These are phyloP conservation scores for Pollenia labialis DNA, from an alignment of 2,888 invertebrate genomes.

Conservation along the genomic window DNA sequence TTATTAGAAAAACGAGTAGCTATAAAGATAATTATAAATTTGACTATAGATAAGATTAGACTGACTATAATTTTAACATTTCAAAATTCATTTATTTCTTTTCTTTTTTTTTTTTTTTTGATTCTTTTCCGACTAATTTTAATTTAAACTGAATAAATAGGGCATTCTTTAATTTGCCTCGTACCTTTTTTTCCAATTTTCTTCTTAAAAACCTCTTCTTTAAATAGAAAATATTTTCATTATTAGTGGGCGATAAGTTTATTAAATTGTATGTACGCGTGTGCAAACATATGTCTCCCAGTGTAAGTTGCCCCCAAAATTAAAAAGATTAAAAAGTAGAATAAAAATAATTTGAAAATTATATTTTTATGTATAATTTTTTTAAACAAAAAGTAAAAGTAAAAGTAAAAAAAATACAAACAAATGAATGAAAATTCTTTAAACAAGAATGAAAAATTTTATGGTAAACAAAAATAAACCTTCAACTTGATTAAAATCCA, in stretches of 20 bases:
- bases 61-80: too few relatives aligned
- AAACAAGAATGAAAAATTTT: conserved; percentile 16
- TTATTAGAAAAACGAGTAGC: too few relatives aligned
- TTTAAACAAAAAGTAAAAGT: conserved; percentile 24
- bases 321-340: not conserved
- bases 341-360: conserved; percentile 43
- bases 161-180: not conserved
- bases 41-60: too few relatives aligned
- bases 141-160: not conserved
- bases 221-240: conserved; percentile 8
- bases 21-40: too few relatives aligned
- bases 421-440: conserved; percentile 26
- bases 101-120: too few relatives aligned
- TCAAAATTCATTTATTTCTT: too few relatives aligned
- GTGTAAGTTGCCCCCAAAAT: conserved; percentile 6
- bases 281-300: not conserved
- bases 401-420: conserved; percentile 4
- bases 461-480: conserved; percentile 77
- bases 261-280: conserved; percentile 1
- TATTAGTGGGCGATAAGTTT: conserved; percentile 61
- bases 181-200: not conserved
- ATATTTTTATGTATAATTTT: conserved; percentile 17
- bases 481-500: conserved; percentile 79
- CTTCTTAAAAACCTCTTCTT: not conserved
- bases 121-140: too few relatives aligned